phyloP scores from a whole-genome alignment of 2,113 vertebrate genomes.

The Mionectes macconnelli region DNA sequence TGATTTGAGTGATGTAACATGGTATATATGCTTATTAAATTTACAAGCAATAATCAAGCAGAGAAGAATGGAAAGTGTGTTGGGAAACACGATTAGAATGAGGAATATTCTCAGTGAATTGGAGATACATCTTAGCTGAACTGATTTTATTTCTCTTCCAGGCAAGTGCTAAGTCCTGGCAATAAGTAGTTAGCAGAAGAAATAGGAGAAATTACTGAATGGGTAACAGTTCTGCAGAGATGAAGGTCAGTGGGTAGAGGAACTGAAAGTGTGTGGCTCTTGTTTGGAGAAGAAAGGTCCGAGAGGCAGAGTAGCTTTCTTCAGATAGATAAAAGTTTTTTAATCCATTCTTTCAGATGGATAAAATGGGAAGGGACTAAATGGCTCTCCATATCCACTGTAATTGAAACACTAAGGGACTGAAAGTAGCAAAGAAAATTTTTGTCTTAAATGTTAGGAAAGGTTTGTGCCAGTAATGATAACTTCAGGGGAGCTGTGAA shows the following conservation, averaged over 20 bases:
- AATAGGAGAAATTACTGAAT: background rate
- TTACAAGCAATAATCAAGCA: conserved; percentile 20
- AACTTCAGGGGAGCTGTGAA: background rate
- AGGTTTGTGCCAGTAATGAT: background rate
- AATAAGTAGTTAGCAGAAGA: background rate
- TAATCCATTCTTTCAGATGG: too few species aligned
- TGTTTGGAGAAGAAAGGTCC: background rate
- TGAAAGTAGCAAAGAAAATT: background rate
- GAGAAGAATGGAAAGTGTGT: conserved; percentile 32
- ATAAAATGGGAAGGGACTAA: background rate
- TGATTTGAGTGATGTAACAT: background rate
- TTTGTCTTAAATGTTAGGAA: background rate
- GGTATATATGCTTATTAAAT: conserved; percentile 50
- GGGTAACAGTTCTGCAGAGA: background rate
- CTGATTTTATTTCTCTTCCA: conserved; percentile 21
- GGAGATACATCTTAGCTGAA: background rate
- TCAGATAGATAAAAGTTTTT: background rate
- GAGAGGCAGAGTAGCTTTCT: background rate
- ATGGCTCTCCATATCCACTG: background rate
- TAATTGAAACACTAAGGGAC: background rate
- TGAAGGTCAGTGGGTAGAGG: background rate
- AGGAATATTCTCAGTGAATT: background rate
- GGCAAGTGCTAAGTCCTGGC: background rate
- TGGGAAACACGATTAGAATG: conserved; percentile 40
- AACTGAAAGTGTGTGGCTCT: background rate